Evolutionary conservation across 2,888 invertebrate species (phyloP), one percentile per base, ranked within the genome.

Genomic region (Rhagonycha lutea): DNA sequence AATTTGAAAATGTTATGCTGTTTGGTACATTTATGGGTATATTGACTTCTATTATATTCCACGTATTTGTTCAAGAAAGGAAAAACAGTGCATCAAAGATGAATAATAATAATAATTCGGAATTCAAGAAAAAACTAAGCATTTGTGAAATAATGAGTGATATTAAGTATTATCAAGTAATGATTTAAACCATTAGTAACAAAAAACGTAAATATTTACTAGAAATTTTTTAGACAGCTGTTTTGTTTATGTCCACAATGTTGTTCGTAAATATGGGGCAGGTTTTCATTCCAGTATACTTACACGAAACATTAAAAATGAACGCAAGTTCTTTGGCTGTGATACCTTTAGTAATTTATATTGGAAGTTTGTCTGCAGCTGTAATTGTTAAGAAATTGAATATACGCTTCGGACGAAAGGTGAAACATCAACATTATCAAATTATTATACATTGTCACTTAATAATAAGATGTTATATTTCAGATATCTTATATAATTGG

Each of bases 161-260:
- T 62, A 14, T 83, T 8, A 82, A 84, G 79, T 82, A 87, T 14
- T 88, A 87, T 78, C 85, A 87, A 79, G 87, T 85, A 77, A 70
- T 7, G 26, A 5, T 3, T 18, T 47, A 23, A 26, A 18, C 18
- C 9, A 0, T 8, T n/a, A 60, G 11, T 7, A 7, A 5, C 32
- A 32, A 29, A 62, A 14, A 63, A n/a, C 29, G 14, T 69, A n/a
- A 29, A 12, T 60, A 70, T 26, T 72, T 75, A 62, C 86, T 2
- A 7, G n/a, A 47, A n/a, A 2, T 47, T 70, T 89, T 91, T 80
- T 86, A 95, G 93, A 91, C 96, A 28, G 96, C 94, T 4, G 87
- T 92, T 7, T 89, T 97, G 68, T 98, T 98, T 87, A 96, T 96
- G 96, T 91, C 93, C 65, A 95, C 96, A 10, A 90, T 96, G 83